Evolutionary conservation across 2,797 vertebrate species (phyloP), one percentile per base, ranked within the genome.

Genomic region (Tokudaia muenninki): DNA sequence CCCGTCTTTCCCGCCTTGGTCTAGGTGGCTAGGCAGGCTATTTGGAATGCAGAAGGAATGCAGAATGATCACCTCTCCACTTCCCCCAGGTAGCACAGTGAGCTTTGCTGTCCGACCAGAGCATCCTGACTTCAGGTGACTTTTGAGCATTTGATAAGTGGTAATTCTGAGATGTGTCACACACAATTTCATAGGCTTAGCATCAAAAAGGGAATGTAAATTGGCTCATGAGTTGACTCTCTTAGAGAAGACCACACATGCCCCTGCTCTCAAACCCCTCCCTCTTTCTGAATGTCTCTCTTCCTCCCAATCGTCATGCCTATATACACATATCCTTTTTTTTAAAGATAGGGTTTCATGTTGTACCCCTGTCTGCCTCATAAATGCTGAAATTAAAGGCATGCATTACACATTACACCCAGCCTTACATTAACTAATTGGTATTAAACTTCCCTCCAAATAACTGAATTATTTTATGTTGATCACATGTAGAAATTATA

Each of bases 181-280:
- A 59, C 59, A 55, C 37, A n/a, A 92, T 84, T 82, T 91, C 74
- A 82, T 67, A 95, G 57, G 57, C 26, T 87, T 47, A 87, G 84
- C 47, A 80, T 24, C 6, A 47, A 75, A 87, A 74, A 29, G n/a
- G 37, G 70, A 63, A 22, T 19, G n/a, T 57, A 50, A 90, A 87
- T 8, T 77, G 87, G 24, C 57, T 91, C 63, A 12, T 44, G 74
- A 70, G 26, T 93, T 37, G 67, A 80, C 55, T 93, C 72, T 88
- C 22, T 77, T 26, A 67, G 52, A 57, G 34, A 55, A 80, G 41
- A 17, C 61, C 41, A 22, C 61, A 50, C 41, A 21, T 44, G 50
- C 17, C 19, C 29, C 47, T 50, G 19, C 31, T 52, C 50, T 80
- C 83, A 50, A 65, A 47, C 29, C 17, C 29, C 12, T 29, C 63